Percentiles rank a stretch among this genome's conserved stretches.
Evolutionary conservation across 2,888 invertebrate species (phyloP).

Genomic region (Drosophila subquinaria): DNA sequence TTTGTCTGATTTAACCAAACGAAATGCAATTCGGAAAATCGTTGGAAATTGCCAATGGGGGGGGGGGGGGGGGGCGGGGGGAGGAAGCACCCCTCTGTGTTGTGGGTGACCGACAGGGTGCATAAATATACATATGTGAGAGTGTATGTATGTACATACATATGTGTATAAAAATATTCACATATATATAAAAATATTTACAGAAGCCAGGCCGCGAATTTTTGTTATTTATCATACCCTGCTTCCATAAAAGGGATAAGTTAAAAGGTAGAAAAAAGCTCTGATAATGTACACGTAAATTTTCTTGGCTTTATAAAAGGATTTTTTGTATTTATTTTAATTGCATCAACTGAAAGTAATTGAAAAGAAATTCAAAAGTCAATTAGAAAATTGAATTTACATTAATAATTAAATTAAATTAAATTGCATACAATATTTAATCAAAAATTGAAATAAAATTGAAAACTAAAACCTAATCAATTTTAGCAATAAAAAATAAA

Average conservation of each 20-base stretch:
- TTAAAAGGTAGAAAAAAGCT: neutral
- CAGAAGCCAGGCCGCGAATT: conserved; percentile 30
- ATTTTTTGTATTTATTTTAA: neutral
- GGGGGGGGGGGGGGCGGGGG: conserved; percentile 28
- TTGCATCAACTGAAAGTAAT: neutral
- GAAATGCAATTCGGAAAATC: conserved; percentile 52
- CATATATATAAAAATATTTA: conserved; percentile 18
- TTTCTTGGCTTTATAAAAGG: neutral
- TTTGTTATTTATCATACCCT: conserved; percentile 21
- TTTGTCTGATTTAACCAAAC: conserved; percentile 44
- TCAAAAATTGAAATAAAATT: neutral
- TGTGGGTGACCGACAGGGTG: conserved; percentile 7
- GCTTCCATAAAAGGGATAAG: neutral
- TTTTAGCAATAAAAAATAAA: too few relatives aligned
- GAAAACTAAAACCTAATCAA: neutral
- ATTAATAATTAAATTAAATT: neutral
- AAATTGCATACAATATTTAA: neutral
- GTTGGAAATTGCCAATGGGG: conserved; percentile 45
- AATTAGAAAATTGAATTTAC: neutral
- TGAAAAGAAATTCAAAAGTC: neutral
- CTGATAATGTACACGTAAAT: neutral
- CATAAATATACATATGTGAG: conserved; percentile 31
- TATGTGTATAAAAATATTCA: conserved; percentile 5
- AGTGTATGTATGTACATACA: too few relatives aligned
- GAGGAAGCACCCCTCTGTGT: conserved; percentile 7